Percentiles rank a stretch among this genome's conserved stretches.
phyloP scores from a whole-genome alignment of 2,888 invertebrate genomes.

The Agriotes lineatus region DNA sequence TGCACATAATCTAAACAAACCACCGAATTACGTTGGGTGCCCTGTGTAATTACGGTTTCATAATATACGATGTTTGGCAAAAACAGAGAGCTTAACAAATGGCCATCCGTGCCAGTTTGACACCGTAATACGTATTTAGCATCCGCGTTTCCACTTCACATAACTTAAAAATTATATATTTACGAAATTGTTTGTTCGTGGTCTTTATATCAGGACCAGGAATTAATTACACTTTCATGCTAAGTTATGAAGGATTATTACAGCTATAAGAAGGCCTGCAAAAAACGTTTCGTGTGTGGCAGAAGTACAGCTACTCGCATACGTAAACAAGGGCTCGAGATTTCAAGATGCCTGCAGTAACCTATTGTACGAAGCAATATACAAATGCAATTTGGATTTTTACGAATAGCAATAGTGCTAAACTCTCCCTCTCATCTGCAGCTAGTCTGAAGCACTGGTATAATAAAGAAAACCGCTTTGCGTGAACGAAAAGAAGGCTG shows the following conservation, averaged over 20 bases:
- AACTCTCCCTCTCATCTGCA: neutral
- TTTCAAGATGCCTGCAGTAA: neutral
- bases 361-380: neutral
- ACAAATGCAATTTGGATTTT: neutral
- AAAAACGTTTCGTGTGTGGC: slow-evolving; percentile 9
- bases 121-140: slow-evolving; percentile 1
- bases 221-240: slow-evolving; percentile 6
- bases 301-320: neutral
- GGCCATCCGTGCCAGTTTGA: neutral
- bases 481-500: neutral
- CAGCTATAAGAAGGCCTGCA: neutral
- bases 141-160: neutral
- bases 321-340: neutral
- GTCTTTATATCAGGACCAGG: neutral
- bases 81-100: too few species aligned
- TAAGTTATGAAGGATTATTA: slow-evolving; percentile 9
- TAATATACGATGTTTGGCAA: too few species aligned
- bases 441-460: neutral
- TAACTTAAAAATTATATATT: slow-evolving; percentile 13
- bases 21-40: too few species aligned
- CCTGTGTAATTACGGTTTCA: too few species aligned
- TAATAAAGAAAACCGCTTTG: neutral
- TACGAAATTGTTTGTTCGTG: neutral
- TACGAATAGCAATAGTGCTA: neutral
- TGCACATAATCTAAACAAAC: too few species aligned